Evolutionary conservation across 2,113 vertebrate genomes (phyloP), one percentile per base, ranked within the genome.

Genomic region (Taurulus bubalis): DNA sequence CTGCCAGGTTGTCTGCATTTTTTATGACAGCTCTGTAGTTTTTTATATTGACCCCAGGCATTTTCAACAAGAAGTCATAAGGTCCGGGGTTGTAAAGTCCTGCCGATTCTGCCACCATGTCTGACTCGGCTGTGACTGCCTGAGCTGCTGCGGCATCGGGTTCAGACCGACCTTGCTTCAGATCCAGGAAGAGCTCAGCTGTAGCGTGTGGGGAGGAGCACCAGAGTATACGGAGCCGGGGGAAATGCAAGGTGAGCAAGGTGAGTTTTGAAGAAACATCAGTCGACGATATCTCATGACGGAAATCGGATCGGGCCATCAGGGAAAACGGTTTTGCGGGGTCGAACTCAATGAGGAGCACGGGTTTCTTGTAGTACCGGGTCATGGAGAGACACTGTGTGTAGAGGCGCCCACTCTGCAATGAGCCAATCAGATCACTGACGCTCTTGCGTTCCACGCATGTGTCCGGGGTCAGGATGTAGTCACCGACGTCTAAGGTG

Each of bases 271-370:
- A 98, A 20, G 96, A 97, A 12, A 99, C 5, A 42, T 99, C 98
- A 0, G 79, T 96, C 63, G 96, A 92, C 1, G 97, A 98, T 82
- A 99, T 97, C 86, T 99, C 98, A 2, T 95, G 96, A 8, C 95
- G 94, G 2, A 98, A 92, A 59, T 96, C 96, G 0, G 95, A 94
- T 0, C 95, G 94, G 1, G 96, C 92, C 34, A 92, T 93, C 64
- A 99, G 93, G 4, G 97, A 98, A 91, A 99, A 98, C 0, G 98
- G 78, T 80, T 98, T 98, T 0, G 90, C 94, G 0, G 98, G 95
- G 74, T 99, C 98, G 2, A 99, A 99, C 81, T 99, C 98, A 0
- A 99, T 98, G 30, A 99, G 96, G 3, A 99, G 96, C 73, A 98
- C 90, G 0, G 98, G 97, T 14, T 95, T 96, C 83, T 90, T 96